Conservation (phyloP, 37 sponge, comb jelly and placozoan species). For the Chondrilla cf. caribensis region DNA sequence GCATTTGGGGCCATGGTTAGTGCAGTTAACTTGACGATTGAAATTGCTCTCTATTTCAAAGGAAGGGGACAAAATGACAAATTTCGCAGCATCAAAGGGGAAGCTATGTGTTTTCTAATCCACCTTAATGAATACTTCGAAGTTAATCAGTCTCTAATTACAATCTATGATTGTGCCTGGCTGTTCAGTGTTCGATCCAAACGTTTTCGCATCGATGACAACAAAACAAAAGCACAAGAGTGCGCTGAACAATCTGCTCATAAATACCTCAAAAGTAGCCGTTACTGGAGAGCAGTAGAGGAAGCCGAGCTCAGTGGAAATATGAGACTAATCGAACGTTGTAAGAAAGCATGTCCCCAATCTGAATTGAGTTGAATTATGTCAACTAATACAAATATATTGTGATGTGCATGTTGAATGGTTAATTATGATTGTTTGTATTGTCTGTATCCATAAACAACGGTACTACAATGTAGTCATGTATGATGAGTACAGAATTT, state of each 20-base stretch:
- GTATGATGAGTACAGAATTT: too few species aligned
- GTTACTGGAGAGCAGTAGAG: neutral
- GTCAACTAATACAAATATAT: too few species aligned
- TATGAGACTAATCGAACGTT: neutral
- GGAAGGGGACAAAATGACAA: too few species aligned
- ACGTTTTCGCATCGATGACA: neutral
- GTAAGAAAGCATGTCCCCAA: neutral
- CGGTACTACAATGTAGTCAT: too few species aligned
- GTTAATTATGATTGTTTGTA: too few species aligned
- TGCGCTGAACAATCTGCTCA: neutral
- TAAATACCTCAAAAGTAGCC: neutral
- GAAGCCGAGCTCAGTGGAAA: neutral
- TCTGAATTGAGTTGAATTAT: too few species aligned
- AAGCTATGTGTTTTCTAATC: too few species aligned
- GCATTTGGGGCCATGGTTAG: conserved; percentile 4
- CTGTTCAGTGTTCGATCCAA: neutral
- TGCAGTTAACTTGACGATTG: neutral
- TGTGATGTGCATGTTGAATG: too few species aligned
- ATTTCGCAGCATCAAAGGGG: too few species aligned
- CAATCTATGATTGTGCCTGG: neutral
- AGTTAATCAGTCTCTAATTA: neutral
- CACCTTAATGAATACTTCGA: too few species aligned
- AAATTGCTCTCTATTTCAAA: too few species aligned
- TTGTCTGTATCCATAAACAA: too few species aligned
- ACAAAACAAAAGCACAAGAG: neutral